Evolutionary conservation across 37 sponge, comb jelly and placozoan species (phyloP).

Genomic region (Bolinopsis microptera): DNA sequence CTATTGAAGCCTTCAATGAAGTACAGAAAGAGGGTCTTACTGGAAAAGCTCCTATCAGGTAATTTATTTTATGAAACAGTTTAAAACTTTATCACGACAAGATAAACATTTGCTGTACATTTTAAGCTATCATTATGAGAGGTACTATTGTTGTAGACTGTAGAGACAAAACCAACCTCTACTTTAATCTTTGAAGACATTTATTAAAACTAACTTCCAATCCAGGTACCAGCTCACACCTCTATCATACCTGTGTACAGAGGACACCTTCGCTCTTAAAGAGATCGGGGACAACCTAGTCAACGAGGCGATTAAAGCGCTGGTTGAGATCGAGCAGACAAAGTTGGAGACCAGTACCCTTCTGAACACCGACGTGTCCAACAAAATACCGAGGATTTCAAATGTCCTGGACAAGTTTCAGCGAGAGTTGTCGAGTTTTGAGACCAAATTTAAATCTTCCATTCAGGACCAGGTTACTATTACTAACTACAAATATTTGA

Average conservation of each 20-base stretch:
- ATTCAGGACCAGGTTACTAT: no score
- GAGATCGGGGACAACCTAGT: not conserved
- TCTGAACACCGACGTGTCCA: not conserved
- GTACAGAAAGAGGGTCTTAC: not conserved
- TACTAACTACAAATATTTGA: no score
- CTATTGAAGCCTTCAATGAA: not conserved
- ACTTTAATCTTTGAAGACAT: no score
- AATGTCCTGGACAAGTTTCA: not conserved
- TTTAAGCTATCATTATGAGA: no score
- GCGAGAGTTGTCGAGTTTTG: not conserved
- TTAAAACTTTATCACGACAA: not conserved
- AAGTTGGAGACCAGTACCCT: not conserved
- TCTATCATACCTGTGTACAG: slow-evolving; percentile 2
- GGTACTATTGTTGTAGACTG: no score
- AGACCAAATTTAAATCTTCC: not conserved
- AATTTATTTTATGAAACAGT: not conserved
- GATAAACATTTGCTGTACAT: no score
- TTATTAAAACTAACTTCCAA: no score
- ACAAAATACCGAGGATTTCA: not conserved
- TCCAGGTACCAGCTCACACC: slow-evolving; percentile 48
- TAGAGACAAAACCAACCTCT: no score
- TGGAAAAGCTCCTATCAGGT: slow-evolving; percentile 8
- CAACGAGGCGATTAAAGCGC: not conserved
- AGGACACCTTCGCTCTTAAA: not conserved
- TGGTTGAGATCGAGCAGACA: not conserved